phyloP scores from a whole-genome alignment of 1,140 invertebrate species.

The Procambarus virginalis region DNA sequence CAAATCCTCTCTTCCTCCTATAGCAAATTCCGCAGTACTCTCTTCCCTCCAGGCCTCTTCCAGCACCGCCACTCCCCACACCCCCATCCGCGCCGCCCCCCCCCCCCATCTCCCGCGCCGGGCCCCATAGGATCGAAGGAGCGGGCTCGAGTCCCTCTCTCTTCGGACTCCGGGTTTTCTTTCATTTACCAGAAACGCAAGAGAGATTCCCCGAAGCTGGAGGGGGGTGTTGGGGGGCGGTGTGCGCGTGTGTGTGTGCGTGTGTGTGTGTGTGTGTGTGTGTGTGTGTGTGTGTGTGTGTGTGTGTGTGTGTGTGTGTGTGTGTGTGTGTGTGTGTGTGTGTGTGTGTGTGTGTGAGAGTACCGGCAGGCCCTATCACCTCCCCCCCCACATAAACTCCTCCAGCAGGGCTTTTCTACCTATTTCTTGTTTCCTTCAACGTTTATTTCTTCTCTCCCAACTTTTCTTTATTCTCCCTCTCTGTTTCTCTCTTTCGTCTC shows the following conservation, averaged over 20 bases:
- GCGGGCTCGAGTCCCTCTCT: neutral
- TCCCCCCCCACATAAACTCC: too few species aligned
- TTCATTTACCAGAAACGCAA: conserved; percentile 45
- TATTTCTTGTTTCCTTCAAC: neutral
- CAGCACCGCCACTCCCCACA: too few species aligned
- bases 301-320: too few species aligned
- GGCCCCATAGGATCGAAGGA: neutral
- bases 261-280: too few species aligned
- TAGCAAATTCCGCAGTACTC: neutral
- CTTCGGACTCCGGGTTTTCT: neutral
- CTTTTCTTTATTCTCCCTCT: neutral
- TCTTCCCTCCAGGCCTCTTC: neutral
- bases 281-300: too few species aligned
- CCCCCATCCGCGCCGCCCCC: too few species aligned
- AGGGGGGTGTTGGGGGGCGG: neutral
- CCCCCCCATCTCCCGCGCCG: neutral
- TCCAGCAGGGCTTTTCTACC: too few species aligned
- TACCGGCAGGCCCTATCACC: too few species aligned
- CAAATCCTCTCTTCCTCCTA: neutral
- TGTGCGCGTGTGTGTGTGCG: neutral
- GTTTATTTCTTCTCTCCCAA: neutral
- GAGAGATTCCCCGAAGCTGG: conserved; percentile 26
- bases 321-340: too few species aligned
- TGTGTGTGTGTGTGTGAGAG: too few species aligned
- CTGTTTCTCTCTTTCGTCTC: neutral